A percentile compares a stretch with the other conserved stretches of the same genome.
These are phyloP conservation scores for Barbus barbus DNA, from an alignment of 2,113 vertebrate species.

Conservation along the genomic window DNA sequence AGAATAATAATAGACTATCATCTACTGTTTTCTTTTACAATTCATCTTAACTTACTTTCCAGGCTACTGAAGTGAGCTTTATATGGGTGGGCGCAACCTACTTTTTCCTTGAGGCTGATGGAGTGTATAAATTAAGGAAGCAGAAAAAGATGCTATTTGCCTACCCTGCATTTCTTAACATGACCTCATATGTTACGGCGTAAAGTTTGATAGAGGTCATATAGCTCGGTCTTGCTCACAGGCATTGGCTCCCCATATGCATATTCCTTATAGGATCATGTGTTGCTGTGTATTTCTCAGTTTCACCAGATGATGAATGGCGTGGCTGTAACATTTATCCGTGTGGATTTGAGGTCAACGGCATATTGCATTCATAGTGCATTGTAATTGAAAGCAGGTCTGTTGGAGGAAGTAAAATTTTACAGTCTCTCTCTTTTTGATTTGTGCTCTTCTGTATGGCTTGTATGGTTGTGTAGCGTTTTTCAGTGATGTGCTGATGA, in stretches of 20 bases:
- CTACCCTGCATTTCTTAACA: neutral
- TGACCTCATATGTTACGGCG: neutral
- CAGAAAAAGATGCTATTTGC: neutral
- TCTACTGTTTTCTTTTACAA: neutral
- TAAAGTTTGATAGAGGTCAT: conserved; percentile 16
- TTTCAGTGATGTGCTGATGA: neutral
- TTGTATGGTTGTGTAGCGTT: conserved; percentile 16
- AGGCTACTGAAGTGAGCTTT: neutral
- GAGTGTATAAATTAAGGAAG: conserved; percentile 21
- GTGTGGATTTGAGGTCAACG: neutral
- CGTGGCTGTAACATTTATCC: neutral
- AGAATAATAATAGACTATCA: conserved; percentile 21
- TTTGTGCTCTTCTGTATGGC: neutral
- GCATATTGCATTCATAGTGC: neutral
- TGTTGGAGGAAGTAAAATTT: neutral
- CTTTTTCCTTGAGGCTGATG: conserved; percentile 20
- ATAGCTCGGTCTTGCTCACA: neutral
- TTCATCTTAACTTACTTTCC: neutral
- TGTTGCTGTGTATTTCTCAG: neutral
- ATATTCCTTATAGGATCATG: conserved; percentile 10
- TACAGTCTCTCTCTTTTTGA: neutral
- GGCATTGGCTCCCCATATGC: neutral
- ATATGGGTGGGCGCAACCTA: conserved; percentile 18
- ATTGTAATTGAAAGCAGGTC: conserved; percentile 12
- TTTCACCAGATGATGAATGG: conserved; percentile 1